A percentile compares a stretch with the other conserved stretches of the same genome.
phyloP scores from a whole-genome alignment of 2,888 invertebrate species.

The Loripinus fragilis region DNA sequence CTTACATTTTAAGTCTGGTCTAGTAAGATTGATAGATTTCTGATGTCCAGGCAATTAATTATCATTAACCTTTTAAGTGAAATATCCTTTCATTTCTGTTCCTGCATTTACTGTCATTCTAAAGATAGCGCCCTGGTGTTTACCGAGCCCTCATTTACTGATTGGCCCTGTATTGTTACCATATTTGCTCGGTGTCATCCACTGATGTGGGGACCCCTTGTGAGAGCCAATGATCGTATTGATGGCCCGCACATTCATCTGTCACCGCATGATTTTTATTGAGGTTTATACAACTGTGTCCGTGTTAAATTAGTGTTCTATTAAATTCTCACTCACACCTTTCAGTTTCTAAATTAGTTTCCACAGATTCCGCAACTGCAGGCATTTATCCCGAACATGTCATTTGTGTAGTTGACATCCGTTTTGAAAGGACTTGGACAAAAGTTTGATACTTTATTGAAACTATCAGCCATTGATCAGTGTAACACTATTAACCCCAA shows the following conservation, averaged over 20 bases:
- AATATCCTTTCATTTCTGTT: conserved; percentile 14
- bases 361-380: neutral
- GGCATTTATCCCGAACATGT: conserved; percentile 17
- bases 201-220: conserved; percentile 19
- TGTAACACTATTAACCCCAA: too few species aligned
- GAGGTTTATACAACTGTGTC: conserved; percentile 14
- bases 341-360: conserved; percentile 17
- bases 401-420: neutral
- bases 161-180: conserved; percentile 1
- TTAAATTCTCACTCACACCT: conserved; percentile 21
- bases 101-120: conserved; percentile 1
- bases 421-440: neutral
- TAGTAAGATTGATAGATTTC: conserved; percentile 6
- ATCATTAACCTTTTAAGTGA: conserved; percentile 19
- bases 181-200: conserved; percentile 10
- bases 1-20: too few species aligned
- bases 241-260: conserved; percentile 10
- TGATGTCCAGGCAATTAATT: neutral
- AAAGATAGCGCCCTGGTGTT: neutral
- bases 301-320: conserved; percentile 18
- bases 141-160: conserved; percentile 2
- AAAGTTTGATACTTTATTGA: neutral
- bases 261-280: conserved; percentile 14
- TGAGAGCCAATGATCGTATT: conserved; percentile 6
- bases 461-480: too few species aligned